Evolutionary conservation across 2,888 invertebrate species (phyloP), one percentile per base, ranked within the genome.

Genomic region (Crossocerus cetratus): DNA sequence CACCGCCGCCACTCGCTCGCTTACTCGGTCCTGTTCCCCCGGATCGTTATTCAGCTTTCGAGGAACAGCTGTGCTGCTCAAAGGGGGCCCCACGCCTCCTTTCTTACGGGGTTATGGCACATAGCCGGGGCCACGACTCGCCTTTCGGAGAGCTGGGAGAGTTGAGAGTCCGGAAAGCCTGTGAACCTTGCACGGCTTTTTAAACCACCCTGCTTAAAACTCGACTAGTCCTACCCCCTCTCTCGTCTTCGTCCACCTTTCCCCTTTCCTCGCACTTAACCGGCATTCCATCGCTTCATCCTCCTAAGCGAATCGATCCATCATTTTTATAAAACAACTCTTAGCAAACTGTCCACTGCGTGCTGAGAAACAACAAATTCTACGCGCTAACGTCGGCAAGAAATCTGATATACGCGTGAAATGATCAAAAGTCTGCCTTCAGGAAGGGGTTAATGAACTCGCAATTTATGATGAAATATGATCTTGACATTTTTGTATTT

Each of bases 11-110:
- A n/a, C n/a, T n/a, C n/a, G n/a, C n/a, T n/a, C n/a, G n/a, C n/a
- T n/a, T n/a, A n/a, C 32, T 32, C 23, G 32, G 59, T 60, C 59
- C 70, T 49, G 75, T 79, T 77, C 72, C 69, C 77, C 69, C 60
- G 68, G 74, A 73, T 77, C 75, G 82, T 82, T 82, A 85, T 83
- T 85, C 83, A 81, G 83, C 83, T 83, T 85, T 80, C 77, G 75
- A 80, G 73, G 83, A 82, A 84, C 83, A 82, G 79, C 78, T 82
- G 82, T 81, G 82, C 81, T 72, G 74, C 81, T 85, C 74, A 63
- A 77, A 75, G 64, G 68, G 76, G 72, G 73, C 74, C 74, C 69
- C 69, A 78, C 76, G 73, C 81, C 77, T 74, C 77, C 77, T 81
- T 81, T 74, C 76, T 78, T 79, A 75, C 69, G 65, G 71, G 74